Percentiles rank a stretch among this genome's conserved stretches.
phyloP scores from a whole-genome alignment of 2,888 invertebrate genomes.

The Aquatica leii region DNA sequence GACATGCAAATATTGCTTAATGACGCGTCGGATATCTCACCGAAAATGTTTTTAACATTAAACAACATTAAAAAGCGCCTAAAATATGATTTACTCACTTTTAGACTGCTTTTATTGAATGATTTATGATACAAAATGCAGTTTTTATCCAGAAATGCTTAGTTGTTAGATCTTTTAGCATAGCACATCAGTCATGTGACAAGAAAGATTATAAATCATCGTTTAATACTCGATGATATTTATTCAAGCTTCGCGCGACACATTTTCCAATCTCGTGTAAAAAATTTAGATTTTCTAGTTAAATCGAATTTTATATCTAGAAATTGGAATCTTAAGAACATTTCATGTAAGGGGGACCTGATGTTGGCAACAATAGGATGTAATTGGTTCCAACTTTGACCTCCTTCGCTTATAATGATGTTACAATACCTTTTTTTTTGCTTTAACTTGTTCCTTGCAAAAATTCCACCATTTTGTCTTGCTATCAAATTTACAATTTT shows the following conservation, averaged over 20 bases:
- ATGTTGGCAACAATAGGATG: constrained; percentile 59
- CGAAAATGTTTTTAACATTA: too few relatives aligned
- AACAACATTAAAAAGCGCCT: constrained; percentile 57
- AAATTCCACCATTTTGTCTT: constrained; percentile 26
- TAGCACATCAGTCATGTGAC: constrained; percentile 59
- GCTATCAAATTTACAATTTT: constrained; percentile 52
- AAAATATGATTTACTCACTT: constrained; percentile 55
- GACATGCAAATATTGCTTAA: constrained; percentile 31
- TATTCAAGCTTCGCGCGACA: constrained; percentile 44
- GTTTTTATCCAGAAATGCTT: constrained; percentile 54
- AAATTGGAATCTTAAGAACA: constrained; percentile 58
- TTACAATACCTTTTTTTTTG: constrained; percentile 42
- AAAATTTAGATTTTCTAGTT: constrained; percentile 25
- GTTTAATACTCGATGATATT: constrained; percentile 53
- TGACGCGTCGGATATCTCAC: constrained; percentile 1
- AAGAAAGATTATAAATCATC: constrained; percentile 58
- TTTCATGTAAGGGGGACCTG: constrained; percentile 55
- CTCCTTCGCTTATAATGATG: constrained; percentile 56
- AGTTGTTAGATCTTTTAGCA: constrained; percentile 56
- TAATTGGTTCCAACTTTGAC: constrained; percentile 61
- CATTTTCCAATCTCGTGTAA: constrained; percentile 4
- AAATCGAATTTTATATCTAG: constrained; percentile 47
- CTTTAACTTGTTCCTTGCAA: constrained; percentile 40
- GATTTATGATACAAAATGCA: constrained; percentile 57
- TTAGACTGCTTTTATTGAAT: constrained; percentile 58